These are phyloP conservation scores for Bambusicola thoracicus DNA, from an alignment of 2,113 vertebrate genomes.

Conservation along the genomic window DNA sequence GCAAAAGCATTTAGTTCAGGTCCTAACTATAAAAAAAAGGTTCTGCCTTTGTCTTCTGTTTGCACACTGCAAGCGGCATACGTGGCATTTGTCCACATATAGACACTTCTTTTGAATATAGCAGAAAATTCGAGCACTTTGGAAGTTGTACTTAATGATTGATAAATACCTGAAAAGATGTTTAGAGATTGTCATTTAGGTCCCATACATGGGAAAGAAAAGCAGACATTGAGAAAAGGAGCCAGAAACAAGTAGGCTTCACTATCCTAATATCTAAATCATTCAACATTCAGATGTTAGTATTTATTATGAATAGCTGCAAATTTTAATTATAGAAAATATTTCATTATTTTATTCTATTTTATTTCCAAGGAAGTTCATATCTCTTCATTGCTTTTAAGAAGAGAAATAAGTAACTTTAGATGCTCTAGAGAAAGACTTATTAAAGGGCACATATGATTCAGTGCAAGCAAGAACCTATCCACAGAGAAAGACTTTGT, in stretches of 20 bases:
- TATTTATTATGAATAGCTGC: not conserved
- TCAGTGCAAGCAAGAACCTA: not conserved
- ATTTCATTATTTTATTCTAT: not conserved
- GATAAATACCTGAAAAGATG: not conserved
- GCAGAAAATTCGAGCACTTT: not conserved
- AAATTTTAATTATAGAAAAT: not conserved
- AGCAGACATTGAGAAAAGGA: not conserved
- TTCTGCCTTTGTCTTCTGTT: not conserved
- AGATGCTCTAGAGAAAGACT: not conserved
- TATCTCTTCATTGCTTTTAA: not conserved
- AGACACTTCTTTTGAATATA: not conserved
- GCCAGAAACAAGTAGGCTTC: not conserved
- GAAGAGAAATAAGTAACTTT: not conserved
- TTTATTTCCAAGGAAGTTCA: not conserved
- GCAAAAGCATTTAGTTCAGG: not conserved
- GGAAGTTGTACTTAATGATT: not conserved
- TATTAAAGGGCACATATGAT: not conserved
- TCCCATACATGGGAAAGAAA: not conserved
- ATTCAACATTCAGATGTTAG: not conserved
- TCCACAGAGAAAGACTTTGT: not conserved
- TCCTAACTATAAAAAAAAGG: not conserved
- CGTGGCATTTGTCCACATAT: rapidly evolving
- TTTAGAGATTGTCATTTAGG: not conserved
- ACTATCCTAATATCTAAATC: not conserved
- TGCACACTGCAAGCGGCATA: not conserved